Conservation (phyloP, 2,888 invertebrate species). For the Eumerus sabulonum region DNA sequence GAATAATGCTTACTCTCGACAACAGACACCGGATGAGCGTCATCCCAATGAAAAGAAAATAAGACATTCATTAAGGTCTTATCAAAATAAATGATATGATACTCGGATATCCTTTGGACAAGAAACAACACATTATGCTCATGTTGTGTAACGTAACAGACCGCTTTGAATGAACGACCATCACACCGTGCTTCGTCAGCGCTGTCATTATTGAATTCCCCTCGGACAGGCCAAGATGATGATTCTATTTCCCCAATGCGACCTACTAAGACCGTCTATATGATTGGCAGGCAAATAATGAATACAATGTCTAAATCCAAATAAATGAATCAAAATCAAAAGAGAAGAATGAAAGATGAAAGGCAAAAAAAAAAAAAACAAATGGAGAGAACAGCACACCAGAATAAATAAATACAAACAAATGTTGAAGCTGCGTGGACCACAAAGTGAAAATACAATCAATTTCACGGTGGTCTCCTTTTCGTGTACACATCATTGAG, state of each 20-base stretch:
- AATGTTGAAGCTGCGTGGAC: constrained; percentile 49
- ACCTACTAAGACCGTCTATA: constrained; percentile 42
- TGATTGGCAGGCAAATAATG: constrained; percentile 63
- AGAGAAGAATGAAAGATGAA: too few species aligned
- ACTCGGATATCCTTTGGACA: constrained; percentile 67
- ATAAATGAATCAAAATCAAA: constrained; percentile 62
- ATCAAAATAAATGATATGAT: constrained; percentile 69
- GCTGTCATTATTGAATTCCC: constrained; percentile 52
- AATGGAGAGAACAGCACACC: constrained; percentile 61
- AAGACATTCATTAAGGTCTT: constrained; percentile 68
- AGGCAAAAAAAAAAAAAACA: constrained; percentile 12
- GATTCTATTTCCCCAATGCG: constrained; percentile 58
- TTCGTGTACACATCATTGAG: constrained; percentile 62
- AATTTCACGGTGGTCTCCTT: constrained; percentile 66
- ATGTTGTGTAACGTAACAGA: constrained; percentile 42
- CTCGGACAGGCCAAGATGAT: constrained; percentile 47
- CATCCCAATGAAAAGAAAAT: constrained; percentile 63
- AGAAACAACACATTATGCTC: constrained; percentile 50
- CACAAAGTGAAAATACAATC: constrained; percentile 27
- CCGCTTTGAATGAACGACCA: constrained; percentile 57
- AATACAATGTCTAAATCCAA: constrained; percentile 67
- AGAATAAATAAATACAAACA: constrained; percentile 67
- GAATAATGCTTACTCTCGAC: constrained; percentile 33
- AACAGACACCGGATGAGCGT: constrained; percentile 59
- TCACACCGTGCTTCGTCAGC: constrained; percentile 46